A percentile compares a stretch with the other conserved stretches of the same genome.
Evolutionary conservation across 2,888 invertebrate species (phyloP).

Genomic region (Nephrotoma flavescens): DNA sequence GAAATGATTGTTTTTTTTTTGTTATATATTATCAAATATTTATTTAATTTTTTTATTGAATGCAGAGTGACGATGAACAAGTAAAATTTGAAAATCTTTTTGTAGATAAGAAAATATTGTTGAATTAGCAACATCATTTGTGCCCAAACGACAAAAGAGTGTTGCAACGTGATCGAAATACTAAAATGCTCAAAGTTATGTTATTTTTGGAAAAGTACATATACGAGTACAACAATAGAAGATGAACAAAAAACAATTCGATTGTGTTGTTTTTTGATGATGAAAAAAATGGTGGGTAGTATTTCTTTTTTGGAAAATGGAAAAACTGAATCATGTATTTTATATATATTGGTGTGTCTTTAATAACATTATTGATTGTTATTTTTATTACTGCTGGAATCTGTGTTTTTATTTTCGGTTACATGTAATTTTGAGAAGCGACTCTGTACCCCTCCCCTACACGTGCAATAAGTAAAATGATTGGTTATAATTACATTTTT

Average conservation of each 20-base stretch:
- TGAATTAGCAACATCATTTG: slow-evolving; percentile 3
- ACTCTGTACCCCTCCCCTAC: neutral
- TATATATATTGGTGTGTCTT: neutral
- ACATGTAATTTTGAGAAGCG: neutral
- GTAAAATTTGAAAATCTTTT: neutral
- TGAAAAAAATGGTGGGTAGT: neutral
- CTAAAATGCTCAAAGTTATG: neutral
- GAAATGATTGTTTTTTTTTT: neutral
- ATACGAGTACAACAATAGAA: neutral
- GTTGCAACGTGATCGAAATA: neutral
- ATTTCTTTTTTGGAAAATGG: neutral
- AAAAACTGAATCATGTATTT: neutral
- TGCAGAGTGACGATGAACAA: neutral
- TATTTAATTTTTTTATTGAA: neutral
- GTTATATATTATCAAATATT: neutral
- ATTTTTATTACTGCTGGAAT: neutral
- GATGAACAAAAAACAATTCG: neutral
- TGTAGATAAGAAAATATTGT: neutral
- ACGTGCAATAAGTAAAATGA: neutral
- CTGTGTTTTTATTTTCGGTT: neutral
- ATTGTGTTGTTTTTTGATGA: neutral
- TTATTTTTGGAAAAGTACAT: neutral
- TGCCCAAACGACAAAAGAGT: slow-evolving; percentile 2
- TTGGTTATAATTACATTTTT: neutral
- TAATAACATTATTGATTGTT: neutral